Conservation (phyloP, 2,888 invertebrate genomes). For the Zygogramma bicolorata region DNA sequence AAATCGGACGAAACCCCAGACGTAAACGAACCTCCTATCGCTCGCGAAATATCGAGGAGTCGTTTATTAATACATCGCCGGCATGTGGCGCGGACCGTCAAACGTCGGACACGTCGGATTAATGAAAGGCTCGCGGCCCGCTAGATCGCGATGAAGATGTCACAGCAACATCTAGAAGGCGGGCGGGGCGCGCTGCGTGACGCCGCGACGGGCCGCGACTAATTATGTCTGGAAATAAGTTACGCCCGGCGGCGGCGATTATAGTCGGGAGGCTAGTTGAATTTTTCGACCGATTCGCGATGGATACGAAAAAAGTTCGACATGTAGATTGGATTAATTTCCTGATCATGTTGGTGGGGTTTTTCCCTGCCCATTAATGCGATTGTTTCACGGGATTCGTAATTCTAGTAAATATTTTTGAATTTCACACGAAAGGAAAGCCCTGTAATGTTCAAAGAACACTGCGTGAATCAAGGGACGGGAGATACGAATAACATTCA, state of each 20-base stretch:
- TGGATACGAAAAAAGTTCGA: no score
- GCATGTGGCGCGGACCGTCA: constrained; percentile 56
- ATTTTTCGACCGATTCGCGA: not conserved
- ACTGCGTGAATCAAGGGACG: no score
- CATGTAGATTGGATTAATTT: no score
- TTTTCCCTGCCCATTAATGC: no score
- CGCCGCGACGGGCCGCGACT: constrained; percentile 60
- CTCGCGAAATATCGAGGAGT: constrained; percentile 29
- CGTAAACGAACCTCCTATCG: constrained; percentile 23
- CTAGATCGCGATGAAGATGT: constrained; percentile 60
- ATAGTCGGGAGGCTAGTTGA: not conserved
- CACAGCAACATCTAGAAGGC: constrained; percentile 51
- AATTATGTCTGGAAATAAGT: constrained; percentile 64
- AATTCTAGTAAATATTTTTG: no score
- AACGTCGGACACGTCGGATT: constrained; percentile 54
- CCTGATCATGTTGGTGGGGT: no score
- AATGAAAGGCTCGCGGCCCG: constrained; percentile 50
- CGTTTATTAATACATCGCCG: constrained; percentile 33
- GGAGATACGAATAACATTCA: no score
- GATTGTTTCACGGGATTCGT: no score
- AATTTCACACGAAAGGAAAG: no score
- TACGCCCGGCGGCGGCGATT: constrained; percentile 48
- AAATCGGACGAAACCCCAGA: not conserved
- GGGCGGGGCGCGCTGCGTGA: constrained; percentile 56
- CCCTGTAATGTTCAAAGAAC: no score